Percentiles rank a stretch among this genome's conserved stretches.
phyloP scores from a whole-genome alignment of 2,797 vertebrate genomes.

The Periophthalmus magnuspinnatus region DNA sequence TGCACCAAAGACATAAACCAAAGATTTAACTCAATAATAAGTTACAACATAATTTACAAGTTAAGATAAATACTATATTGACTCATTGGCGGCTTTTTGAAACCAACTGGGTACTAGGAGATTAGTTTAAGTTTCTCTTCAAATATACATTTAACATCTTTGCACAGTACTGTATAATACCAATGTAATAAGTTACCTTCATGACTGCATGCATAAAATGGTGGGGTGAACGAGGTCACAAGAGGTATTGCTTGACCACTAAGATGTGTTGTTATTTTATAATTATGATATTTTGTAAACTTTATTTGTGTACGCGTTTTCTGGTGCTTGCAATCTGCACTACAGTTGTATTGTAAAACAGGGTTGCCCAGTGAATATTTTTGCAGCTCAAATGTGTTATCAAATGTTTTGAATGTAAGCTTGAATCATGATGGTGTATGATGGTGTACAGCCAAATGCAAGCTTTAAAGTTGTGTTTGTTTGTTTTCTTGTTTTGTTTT shows the following conservation, averaged over 20 bases:
- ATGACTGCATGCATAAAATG: slow-evolving; percentile 16
- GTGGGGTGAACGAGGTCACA: slow-evolving; percentile 31
- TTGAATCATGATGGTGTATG: slow-evolving; percentile 19
- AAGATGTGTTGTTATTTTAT: slow-evolving; percentile 27
- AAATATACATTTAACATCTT: not conserved
- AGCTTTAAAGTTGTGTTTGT: slow-evolving; percentile 16
- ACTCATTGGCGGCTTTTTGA: not conserved
- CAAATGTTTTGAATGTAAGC: slow-evolving; percentile 14
- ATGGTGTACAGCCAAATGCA: slow-evolving; percentile 8
- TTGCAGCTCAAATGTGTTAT: slow-evolving; percentile 8
- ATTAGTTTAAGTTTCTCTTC: not conserved
- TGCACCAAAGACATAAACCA: not conserved
- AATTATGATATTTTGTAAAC: slow-evolving; percentile 21
- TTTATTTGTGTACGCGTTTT: slow-evolving; percentile 39
- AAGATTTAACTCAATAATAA: not conserved
- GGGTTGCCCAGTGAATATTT: slow-evolving; percentile 33
- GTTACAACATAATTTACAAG: not conserved
- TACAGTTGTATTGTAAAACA: slow-evolving; percentile 37
- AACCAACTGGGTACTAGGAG: not conserved
- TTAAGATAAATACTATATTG: not conserved
- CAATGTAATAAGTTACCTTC: slow-evolving; percentile 33
- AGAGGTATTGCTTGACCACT: slow-evolving; percentile 32
- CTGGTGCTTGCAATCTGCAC: slow-evolving; percentile 49
- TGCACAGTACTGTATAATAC: slow-evolving; percentile 24
- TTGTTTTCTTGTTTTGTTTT: not conserved